Evolutionary conservation across 30 jellyfish, hydroid and myxozoan species (phyloP), one percentile per base, ranked within the genome.

Genomic region (Cassiopea andromeda): DNA sequence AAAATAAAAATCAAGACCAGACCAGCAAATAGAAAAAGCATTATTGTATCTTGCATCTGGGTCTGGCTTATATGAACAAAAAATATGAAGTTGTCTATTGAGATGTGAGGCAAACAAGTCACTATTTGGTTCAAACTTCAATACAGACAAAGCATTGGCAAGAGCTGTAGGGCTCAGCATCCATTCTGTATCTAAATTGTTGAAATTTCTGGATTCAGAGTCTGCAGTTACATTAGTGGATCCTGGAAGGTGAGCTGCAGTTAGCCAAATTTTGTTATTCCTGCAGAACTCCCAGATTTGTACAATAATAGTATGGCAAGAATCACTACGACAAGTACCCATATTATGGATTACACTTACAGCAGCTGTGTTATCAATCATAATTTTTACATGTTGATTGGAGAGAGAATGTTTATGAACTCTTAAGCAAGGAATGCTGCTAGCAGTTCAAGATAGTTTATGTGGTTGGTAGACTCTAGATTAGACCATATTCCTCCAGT

Each of bases 161-260:
- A 83, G 78, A 46, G 46, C 12, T 15, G 44, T 44, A 3, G 92
- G 50, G 60, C 71, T 84, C 4, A 84, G 75, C 92, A 84, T 70
- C 92, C 92, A 84, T 71, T 84, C 92, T 4, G 87, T 70, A 58
- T 70, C 79, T 61, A 6, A 18, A 69, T 84, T 84, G 61, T 16
- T 59, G 38, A 72, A 72, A 38, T 45, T 60, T 84, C 95, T 78
- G 19, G 91, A 88, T 2, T 77, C 73, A 13, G 15, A 44, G 73
- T 88, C 95, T n/a, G 95, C 95, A 27, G 3, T 85, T 0, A 12
- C 18, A 57, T 88, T 88, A 16, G 15, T 44, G 5, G 69, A 47
- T 57, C 95, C 80, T 7, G 95, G 95, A 16, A 88, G 69, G 46
- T 71, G 87, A 46, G 91, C 27, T 17, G 85, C 90, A 15, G 86